Conservation (phyloP, 2,113 vertebrate species). For the Lamprologus ornatipinnis region DNA sequence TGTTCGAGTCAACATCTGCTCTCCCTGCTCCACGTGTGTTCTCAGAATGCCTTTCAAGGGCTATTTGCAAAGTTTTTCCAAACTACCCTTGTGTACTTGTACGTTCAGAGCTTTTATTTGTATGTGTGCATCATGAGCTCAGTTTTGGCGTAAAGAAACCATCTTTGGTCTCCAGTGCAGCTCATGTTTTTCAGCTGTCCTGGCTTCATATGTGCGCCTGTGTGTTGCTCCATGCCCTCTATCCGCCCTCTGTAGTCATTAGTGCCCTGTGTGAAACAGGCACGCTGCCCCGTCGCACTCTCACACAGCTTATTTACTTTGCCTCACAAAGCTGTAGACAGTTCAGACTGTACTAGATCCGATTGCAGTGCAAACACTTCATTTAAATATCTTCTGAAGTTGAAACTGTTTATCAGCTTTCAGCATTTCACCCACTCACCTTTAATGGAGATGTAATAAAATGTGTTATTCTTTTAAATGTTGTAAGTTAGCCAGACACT, state of each 20-base stretch:
- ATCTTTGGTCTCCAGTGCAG: not conserved
- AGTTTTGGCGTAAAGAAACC: not conserved
- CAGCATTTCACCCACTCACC: not conserved
- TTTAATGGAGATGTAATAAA: not conserved
- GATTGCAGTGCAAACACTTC: not conserved
- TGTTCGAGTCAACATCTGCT: not conserved
- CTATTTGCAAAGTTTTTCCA: not conserved
- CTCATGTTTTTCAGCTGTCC: not conserved
- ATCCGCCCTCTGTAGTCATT: constrained; percentile 4
- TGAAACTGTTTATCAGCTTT: not conserved
- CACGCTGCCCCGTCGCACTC: constrained; percentile 4
- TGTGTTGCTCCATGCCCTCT: constrained; percentile 1
- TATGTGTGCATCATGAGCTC: not conserved
- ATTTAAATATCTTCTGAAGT: not conserved
- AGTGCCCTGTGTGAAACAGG: constrained; percentile 27
- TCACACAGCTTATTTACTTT: not conserved
- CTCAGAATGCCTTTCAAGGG: not conserved
- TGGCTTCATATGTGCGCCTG: not conserved
- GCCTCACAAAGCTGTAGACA: not conserved
- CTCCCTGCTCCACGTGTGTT: not conserved
- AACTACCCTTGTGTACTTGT: not conserved
- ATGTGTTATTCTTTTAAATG: not conserved
- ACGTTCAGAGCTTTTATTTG: not conserved
- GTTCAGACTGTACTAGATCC: not conserved
- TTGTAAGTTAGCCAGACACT: not conserved